Base-by-base conservation (phyloP, 1,140 invertebrate genomes). In the Penaeus chinensis region DNA sequence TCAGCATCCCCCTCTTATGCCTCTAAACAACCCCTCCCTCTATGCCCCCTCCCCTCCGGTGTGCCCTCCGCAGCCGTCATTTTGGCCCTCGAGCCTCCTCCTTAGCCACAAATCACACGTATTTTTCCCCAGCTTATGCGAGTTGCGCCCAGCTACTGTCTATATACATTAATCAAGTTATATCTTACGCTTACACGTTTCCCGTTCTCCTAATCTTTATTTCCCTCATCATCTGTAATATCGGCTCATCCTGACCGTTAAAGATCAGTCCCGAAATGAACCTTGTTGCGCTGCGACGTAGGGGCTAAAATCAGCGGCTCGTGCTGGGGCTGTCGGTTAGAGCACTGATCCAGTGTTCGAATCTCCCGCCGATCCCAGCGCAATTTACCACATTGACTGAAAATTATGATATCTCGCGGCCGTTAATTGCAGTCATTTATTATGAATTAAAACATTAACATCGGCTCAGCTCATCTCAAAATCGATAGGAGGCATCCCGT, bases 371-470 rank as follows among this genome's bases (percentile, higher is more conserved):
- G 47, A 82, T 85, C 88, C 88, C 66, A 74, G 79, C 78, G 66
- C 88, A 85, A 89, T 89, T 89, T 89, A 89, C 88, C 83, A 82
- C 88, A 89, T 89, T 89, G 88, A 89, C 88, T 89, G 63, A 89
- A 76, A 89, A 89, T 89, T 89, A 89, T 89, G 88, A 89, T 89
- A 89, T 89, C 88, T 89, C 78, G 76, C 65, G 66, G 88, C 83
- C 78, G 88, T 89, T 89, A 89, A 89, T 89, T 89, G 88, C 83
- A 82, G 83, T 89, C 88, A 89, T 89, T 89, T 89, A 89, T 89
- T 89, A 89, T 89, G 88, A 89, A 89, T 89, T 89, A 89, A 89
- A 89, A 89, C 88, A 89, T 89, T 89, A 89, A 89, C 88, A 89
- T 89, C 83, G 78, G 78, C 66, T 69, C 83, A 81, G 88, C 88